Conservation (phyloP, 2,888 invertebrate species). For the Mythimna vitellina region DNA sequence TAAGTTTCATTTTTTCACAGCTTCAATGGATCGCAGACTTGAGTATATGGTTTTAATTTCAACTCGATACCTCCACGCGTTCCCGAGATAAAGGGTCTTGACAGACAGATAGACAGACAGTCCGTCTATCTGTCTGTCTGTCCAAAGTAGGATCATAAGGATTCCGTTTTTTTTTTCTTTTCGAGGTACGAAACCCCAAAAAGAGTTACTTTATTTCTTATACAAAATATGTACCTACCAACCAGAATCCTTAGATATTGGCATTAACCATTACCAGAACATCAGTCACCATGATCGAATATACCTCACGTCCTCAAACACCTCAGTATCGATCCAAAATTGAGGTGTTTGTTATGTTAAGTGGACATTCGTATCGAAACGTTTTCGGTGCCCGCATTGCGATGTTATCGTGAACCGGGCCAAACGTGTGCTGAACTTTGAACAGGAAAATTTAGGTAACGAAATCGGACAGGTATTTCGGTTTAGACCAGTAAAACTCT, state of each 20-base stretch:
- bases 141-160: no score
- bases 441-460: constrained; percentile 47
- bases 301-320: constrained; percentile 18
- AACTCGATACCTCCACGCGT: no score
- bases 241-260: not conserved
- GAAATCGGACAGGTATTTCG: constrained; percentile 8
- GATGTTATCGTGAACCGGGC: constrained; percentile 55
- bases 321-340: constrained; percentile 40
- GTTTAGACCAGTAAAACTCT: not conserved
- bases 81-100: no score
- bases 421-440: constrained; percentile 55
- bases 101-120: no score
- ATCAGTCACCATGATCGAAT: constrained; percentile 22
- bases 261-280: not conserved
- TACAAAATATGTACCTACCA: no score
- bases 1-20: no score
- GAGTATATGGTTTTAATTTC: no score
- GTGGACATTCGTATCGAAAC: constrained; percentile 42
- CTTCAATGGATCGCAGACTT: no score
- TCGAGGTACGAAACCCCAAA: no score
- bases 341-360: constrained; percentile 58
- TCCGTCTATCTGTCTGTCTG: no score
- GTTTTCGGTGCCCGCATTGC: constrained; percentile 60
- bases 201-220: no score
- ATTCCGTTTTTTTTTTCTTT: no score